Conservation (phyloP, 2,888 invertebrate genomes). For the Drosophila lutescens region DNA sequence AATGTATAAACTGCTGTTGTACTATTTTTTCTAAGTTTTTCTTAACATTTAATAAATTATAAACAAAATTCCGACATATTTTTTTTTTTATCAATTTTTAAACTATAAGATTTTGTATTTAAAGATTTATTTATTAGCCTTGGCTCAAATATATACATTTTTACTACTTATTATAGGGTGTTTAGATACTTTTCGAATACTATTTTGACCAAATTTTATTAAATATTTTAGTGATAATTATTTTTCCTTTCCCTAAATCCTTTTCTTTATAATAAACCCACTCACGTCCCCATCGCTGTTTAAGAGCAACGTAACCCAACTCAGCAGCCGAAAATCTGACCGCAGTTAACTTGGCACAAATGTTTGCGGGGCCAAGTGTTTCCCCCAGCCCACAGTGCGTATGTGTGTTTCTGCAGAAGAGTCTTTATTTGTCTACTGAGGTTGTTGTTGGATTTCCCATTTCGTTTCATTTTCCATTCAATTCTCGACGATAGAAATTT, state of each 20-base stretch:
- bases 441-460: constrained; percentile 65
- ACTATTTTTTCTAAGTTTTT: too few relatives aligned
- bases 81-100: too few relatives aligned
- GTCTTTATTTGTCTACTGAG: constrained; percentile 10
- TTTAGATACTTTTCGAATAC: too few relatives aligned
- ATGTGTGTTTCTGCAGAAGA: constrained; percentile 29
- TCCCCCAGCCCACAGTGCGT: constrained; percentile 20
- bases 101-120: too few relatives aligned
- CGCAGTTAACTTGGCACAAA: constrained; percentile 63
- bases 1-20: too few relatives aligned
- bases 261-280: not conserved
- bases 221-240: too few relatives aligned
- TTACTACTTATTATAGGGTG: not conserved
- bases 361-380: constrained; percentile 60
- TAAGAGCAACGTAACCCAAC: not conserved
- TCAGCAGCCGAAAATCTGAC: constrained; percentile 44
- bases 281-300: not conserved
- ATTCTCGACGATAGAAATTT: constrained; percentile 37
- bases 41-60: too few relatives aligned
- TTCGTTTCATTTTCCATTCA: constrained; percentile 57
- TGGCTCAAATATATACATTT: too few relatives aligned
- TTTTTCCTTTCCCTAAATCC: not conserved
- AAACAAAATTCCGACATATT: too few relatives aligned
- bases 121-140: too few relatives aligned
- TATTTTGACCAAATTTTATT: too few relatives aligned